Evolutionary conservation across 2,113 vertebrate genomes (phyloP), one percentile per base, ranked within the genome.

Genomic region (Eulemur rufifrons): DNA sequence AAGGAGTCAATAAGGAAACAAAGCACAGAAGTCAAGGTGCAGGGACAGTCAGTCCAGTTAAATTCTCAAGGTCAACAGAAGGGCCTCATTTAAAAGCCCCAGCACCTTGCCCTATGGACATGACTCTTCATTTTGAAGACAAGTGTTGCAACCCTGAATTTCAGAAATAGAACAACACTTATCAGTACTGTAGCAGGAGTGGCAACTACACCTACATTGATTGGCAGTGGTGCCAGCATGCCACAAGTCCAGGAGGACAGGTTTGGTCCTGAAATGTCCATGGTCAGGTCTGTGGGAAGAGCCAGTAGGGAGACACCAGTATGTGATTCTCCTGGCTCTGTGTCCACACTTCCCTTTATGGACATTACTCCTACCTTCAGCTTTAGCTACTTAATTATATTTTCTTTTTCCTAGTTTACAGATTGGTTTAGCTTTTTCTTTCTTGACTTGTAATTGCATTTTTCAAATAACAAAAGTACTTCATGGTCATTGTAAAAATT

Each of bases 371-470:
- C n/a, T 39, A 32, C 23, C 21, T 37, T 91, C 12, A 7, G 21
- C n/a, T 17, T 71, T 21, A 80, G 29, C 8, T 68, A 15, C 73
- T 88, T 25, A 45, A 61, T 47, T 54, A 34, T 15, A 83, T 68
- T 66, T 64, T 84, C 13, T 73, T 89, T 47, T 66, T 37, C 37
- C 27, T 56, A 23, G 8, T 34, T n/a, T 47, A 86, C 76, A 61
- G 63, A 69, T 23, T 90, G 47, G 37, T 34, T 85, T 66, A 64
- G 29, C 1, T 34, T 91, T 77, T 66, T 37, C 29, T 4, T 11
- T 80, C 91, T 88, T 85, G 37, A 88, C 29, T 93, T 69, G 66
- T 80, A 92, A 52, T 68, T 74, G 25, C 4, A 21, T 61, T 91
- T 91, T 29, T 47, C 32, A 45, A 89, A 86, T 42, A 20, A 42